Percentiles rank a stretch among this genome's conserved stretches.
These are phyloP conservation scores for Microplitis deprimator DNA, from an alignment of 2,888 invertebrate species.

Conservation along the genomic window DNA sequence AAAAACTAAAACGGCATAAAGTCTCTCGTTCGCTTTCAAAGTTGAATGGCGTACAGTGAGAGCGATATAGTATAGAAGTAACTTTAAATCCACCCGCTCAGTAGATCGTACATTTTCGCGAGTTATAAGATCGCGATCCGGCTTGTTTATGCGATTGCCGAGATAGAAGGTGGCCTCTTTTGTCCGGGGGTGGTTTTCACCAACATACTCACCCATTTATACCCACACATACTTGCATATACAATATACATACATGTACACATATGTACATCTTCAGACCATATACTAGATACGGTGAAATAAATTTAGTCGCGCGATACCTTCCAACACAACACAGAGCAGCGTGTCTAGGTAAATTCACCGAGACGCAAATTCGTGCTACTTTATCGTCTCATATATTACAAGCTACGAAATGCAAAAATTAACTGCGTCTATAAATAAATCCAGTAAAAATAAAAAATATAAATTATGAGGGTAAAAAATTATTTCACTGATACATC, in stretches of 20 bases:
- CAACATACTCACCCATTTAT: conserved; percentile 19
- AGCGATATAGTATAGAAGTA: conserved; percentile 24
- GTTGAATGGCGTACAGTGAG: background rate
- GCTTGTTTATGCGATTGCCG: conserved; percentile 63
- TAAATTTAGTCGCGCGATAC: conserved; percentile 52
- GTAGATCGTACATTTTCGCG: conserved; percentile 52
- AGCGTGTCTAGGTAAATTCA: conserved; percentile 34
- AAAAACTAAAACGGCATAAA: background rate
- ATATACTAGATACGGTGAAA: conserved; percentile 43
- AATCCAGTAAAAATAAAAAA: conserved; percentile 4
- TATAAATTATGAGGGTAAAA: background rate
- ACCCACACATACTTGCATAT: conserved; percentile 28
- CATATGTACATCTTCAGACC: too few species aligned
- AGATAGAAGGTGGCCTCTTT: conserved; percentile 60
- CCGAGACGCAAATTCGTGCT: conserved; percentile 43
- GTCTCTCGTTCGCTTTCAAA: too few species aligned
- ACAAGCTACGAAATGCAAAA: conserved; percentile 24
- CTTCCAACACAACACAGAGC: conserved; percentile 23
- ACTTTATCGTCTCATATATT: conserved; percentile 42
- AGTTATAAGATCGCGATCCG: conserved; percentile 61
- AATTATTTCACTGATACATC: background rate
- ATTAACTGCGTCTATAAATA: conserved; percentile 21
- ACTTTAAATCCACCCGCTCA: conserved; percentile 39
- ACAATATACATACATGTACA: background rate
- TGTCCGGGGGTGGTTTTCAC: conserved; percentile 60